A percentile compares a stretch with the other conserved stretches of the same genome.
These are phyloP conservation scores for Patella caerulea DNA, from an alignment of 2,888 invertebrate genomes.

Conservation along the genomic window DNA sequence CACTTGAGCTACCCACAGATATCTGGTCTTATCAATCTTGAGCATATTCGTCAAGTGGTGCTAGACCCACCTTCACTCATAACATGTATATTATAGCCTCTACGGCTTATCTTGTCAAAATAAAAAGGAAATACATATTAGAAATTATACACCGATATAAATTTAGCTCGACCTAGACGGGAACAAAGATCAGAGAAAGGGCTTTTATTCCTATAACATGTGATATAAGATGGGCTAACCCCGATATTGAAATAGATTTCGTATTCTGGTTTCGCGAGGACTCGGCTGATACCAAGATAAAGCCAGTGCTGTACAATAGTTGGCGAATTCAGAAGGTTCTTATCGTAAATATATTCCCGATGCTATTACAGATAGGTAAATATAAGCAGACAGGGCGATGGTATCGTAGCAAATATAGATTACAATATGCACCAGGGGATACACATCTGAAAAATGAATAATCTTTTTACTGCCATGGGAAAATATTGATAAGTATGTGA, in stretches of 20 bases:
- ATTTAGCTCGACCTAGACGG: too few species aligned
- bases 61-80: conserved; percentile 4
- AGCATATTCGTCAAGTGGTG: conserved; percentile 7
- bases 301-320: neutral
- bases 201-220: too few species aligned
- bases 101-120: neutral
- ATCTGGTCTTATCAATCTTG: neutral
- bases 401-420: conserved; percentile 7
- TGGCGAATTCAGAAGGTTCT: conserved; percentile 10
- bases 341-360: conserved; percentile 7
- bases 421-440: conserved; percentile 12
- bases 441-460: conserved; percentile 10
- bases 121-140: conserved; percentile 6
- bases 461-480: conserved; percentile 10
- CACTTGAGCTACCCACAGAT: conserved; percentile 4
- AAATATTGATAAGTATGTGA: conserved; percentile 12
- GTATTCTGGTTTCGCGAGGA: neutral
- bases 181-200: too few species aligned
- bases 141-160: neutral
- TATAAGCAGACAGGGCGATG: conserved; percentile 7
- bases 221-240: too few species aligned
- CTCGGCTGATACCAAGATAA: neutral
- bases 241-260: too few species aligned
- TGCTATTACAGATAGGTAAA: conserved; percentile 10
- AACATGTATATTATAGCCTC: neutral